These are phyloP conservation scores for Mormyrus lacerda DNA, from an alignment of 2,113 vertebrate genomes.

Conservation along the genomic window DNA sequence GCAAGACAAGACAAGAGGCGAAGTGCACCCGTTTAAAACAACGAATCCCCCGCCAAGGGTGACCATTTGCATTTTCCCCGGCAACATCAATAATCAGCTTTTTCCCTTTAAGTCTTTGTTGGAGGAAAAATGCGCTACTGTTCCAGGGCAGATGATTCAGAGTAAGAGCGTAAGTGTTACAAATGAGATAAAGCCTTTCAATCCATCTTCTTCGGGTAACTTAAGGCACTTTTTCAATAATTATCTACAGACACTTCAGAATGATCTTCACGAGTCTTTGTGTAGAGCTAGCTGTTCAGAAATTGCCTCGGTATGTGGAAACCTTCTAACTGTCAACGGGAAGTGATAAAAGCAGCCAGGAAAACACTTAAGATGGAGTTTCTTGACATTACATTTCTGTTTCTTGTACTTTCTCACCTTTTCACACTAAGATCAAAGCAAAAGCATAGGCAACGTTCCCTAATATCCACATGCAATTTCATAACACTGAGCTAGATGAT, in stretches of 20 bases:
- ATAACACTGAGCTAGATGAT: neutral
- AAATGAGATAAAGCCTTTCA: neutral
- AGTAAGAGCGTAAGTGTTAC: neutral
- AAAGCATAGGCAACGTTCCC: neutral
- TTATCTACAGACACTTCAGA: neutral
- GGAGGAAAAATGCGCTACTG: neutral
- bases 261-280: neutral
- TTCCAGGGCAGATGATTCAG: neutral
- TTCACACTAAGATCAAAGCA: neutral
- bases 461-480: neutral
- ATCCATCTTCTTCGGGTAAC: neutral
- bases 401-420: neutral
- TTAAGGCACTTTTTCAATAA: neutral
- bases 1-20: no score
- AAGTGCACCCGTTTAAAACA: slow-evolving; percentile 23
- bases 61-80: neutral
- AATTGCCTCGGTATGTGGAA: neutral
- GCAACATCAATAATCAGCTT: neutral
- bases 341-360: neutral
- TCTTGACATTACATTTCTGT: neutral
- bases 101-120: slow-evolving; percentile 18
- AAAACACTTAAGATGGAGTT: neutral
- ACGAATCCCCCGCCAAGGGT: slow-evolving; percentile 26
- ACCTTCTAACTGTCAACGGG: neutral
- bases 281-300: neutral